Evolutionary conservation across 2,797 vertebrate genomes (phyloP), one percentile per base, ranked within the genome.

Genomic region (Picus viridis): DNA sequence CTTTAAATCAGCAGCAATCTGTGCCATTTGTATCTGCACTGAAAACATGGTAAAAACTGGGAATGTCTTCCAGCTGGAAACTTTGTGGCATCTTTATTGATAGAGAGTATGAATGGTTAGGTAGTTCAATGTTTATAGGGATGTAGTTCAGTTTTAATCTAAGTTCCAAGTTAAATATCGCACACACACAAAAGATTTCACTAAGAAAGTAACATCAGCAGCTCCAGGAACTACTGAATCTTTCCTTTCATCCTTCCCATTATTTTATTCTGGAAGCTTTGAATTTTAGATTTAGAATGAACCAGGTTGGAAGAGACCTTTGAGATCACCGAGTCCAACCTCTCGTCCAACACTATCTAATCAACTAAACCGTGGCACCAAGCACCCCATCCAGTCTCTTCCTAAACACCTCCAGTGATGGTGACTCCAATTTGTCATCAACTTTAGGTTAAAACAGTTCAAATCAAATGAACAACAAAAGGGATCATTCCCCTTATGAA

Each of bases 1-100:
- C 95, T 97, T 97, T 92, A 96, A 97, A 98, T 96, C 92, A 95
- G 97, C 91, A 94, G 94, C 97, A 98, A 98, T 98, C 97, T 98
- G 98, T 97, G 97, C 95, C 95, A 72, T 89, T 94, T 75, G 17
- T 78, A 96, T 95, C 95, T 76, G 88, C 77, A 86, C 88, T 95
- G 90, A 94, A 97, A 95, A 82, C 90, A 85, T 59, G 45, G 94
- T 85, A 92, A 94, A 95, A 95, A 57, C 5, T 4, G 65, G 76
- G 30, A 90, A 91, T 32, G 57, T 95, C 82, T 95, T 94, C 95
- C 78, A 93, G 84, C 82, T 96, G 79, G 95, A 93, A 95, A 70
- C 73, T 88, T 92, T 92, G 93, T 84, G 92, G 86, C 71, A 91
- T 94, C 72, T 94, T 90, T 85, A 84, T 89, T 69, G 82, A 84